These are phyloP conservation scores for Phrynosoma blainvillii DNA, from an alignment of 2,113 vertebrate genomes.

Conservation along the genomic window DNA sequence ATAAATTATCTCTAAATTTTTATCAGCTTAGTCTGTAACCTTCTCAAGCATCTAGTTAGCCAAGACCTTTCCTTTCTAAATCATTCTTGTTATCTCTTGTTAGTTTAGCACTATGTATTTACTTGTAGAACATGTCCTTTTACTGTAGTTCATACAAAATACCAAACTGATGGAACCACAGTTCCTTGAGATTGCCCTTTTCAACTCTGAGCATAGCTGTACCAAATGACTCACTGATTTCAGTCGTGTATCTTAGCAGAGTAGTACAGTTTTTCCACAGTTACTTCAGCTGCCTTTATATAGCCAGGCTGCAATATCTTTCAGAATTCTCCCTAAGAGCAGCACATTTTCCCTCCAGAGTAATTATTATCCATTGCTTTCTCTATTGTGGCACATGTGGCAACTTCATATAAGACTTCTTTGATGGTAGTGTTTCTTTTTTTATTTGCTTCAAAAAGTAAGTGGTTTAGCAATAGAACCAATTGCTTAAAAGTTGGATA, in stretches of 20 bases:
- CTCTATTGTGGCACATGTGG: not conserved
- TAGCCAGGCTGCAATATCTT: conserved; percentile 16
- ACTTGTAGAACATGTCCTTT: conserved; percentile 66
- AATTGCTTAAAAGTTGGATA: too few species aligned
- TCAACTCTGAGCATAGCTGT: conserved; percentile 65
- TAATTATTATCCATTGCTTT: not conserved
- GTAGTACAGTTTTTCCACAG: conserved; percentile 53
- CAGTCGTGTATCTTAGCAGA: conserved; percentile 50
- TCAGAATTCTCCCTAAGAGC: conserved; percentile 29
- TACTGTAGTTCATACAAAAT: conserved; percentile 64
- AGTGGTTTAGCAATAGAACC: too few species aligned
- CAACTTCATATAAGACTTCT: too few species aligned
- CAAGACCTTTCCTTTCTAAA: conserved; percentile 74
- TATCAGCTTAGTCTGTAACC: conserved; percentile 72
- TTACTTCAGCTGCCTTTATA: conserved; percentile 43
- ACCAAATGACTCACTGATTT: conserved; percentile 63
- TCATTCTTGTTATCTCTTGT: conserved; percentile 73
- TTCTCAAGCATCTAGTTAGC: conserved; percentile 69
- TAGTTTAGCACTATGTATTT: conserved; percentile 72
- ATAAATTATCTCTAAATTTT: conserved; percentile 69
- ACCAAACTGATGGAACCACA: conserved; percentile 56
- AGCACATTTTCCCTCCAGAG: not conserved
- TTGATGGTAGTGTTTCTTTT: too few species aligned
- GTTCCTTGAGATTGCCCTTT: conserved; percentile 69
- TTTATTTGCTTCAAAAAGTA: too few species aligned